Evolutionary conservation across 2,888 invertebrate species (phyloP).

Genomic region (Villa cingulata): DNA sequence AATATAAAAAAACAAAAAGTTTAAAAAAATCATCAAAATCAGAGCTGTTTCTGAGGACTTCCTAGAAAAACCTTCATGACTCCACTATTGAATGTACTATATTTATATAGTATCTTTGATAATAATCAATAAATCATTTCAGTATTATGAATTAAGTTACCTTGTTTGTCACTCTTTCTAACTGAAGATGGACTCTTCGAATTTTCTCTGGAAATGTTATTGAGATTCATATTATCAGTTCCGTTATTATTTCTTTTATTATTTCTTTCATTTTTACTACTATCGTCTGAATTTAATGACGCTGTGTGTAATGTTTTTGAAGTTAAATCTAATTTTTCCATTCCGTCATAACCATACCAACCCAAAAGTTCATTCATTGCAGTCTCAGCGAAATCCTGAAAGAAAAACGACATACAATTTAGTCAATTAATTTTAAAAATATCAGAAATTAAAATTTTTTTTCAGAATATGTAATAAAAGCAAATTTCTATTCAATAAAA

Average conservation of each 20-base stretch:
- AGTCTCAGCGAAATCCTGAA: conserved; percentile 79
- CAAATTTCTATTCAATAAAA: too few relatives aligned
- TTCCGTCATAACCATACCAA: conserved; percentile 77
- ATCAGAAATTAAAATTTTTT: too few relatives aligned
- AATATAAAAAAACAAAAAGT: too few relatives aligned
- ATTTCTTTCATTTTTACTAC: not conserved
- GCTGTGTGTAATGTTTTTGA: conserved; percentile 29
- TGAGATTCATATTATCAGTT: conserved; percentile 19
- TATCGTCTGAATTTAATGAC: conserved; percentile 14
- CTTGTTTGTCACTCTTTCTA: conserved; percentile 31
- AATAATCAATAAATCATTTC: not conserved
- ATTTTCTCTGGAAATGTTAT: conserved; percentile 34
- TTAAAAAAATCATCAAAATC: too few relatives aligned
- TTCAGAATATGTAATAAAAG: too few relatives aligned
- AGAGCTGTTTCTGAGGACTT: too few relatives aligned
- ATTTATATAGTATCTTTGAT: too few relatives aligned
- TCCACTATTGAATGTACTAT: too few relatives aligned
- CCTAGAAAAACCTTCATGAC: too few relatives aligned
- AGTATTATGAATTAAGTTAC: conserved; percentile 16
- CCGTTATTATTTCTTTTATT: conserved; percentile 9
- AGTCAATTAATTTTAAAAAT: too few relatives aligned
- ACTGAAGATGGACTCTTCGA: conserved; percentile 34
- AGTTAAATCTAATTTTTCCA: conserved; percentile 43
- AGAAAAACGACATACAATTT: too few relatives aligned
- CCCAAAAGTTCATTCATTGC: conserved; percentile 86